Conservation (phyloP, 2,113 vertebrate species). For the Spheniscus mendiculus region DNA sequence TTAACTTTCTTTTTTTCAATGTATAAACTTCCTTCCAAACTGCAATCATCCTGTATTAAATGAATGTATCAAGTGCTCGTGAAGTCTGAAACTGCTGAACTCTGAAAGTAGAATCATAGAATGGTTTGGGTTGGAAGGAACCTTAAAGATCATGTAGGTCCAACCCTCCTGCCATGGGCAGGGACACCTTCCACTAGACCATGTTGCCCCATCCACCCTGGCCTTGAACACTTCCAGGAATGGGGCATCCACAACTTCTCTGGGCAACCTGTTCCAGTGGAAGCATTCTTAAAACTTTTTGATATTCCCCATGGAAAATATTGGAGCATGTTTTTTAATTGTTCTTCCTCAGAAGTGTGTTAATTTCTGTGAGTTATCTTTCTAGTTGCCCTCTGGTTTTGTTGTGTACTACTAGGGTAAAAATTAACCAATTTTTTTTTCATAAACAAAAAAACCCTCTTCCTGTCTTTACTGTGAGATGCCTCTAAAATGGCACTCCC, state of each 20-base stretch:
- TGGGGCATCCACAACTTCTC: neutral
- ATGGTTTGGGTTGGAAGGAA: neutral
- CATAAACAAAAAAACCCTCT: neutral
- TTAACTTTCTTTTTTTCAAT: neutral
- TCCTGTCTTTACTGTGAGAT: neutral
- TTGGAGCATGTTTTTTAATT: neutral
- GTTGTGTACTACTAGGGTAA: neutral
- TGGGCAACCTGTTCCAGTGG: neutral
- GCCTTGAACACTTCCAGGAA: neutral
- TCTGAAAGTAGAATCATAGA: neutral
- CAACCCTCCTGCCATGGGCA: no score
- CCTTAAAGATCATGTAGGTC: neutral
- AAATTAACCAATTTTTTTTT: neutral
- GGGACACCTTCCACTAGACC: neutral
- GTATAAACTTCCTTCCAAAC: neutral
- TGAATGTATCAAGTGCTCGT: neutral
- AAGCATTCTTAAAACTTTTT: neutral
- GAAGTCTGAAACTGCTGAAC: neutral
- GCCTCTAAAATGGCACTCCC: neutral
- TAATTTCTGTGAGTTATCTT: neutral
- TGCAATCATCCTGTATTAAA: neutral
- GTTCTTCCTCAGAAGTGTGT: neutral
- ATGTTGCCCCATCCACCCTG: neutral
- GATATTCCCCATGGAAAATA: neutral
- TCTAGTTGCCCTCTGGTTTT: neutral